Conservation (phyloP, 2,888 invertebrate species). For the Hecatera dysodea region DNA sequence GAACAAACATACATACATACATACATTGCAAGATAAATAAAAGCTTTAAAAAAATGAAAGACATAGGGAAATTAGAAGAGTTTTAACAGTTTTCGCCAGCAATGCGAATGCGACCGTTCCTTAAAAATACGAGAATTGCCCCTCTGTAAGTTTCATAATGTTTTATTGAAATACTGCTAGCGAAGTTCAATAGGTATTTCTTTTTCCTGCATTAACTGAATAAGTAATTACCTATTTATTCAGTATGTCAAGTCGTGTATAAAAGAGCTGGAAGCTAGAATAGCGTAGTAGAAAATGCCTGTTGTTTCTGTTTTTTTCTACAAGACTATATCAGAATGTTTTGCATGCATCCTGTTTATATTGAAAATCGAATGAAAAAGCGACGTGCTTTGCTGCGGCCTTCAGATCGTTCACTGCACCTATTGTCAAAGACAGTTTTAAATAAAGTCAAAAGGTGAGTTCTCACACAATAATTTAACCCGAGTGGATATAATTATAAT, state of each 20-base stretch:
- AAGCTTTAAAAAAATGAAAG: too few relatives aligned
- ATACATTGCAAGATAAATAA: too few relatives aligned
- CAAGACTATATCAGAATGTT: not conserved
- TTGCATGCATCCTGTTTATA: slow-evolving; percentile 3
- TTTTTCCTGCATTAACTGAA: not conserved
- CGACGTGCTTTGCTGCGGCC: slow-evolving; percentile 3
- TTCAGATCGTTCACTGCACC: not conserved
- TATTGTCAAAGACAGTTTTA: slow-evolving; percentile 36
- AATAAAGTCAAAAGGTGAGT: slow-evolving; percentile 4
- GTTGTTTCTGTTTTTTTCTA: slow-evolving; percentile 11
- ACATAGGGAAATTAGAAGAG: too few relatives aligned
- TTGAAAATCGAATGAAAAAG: slow-evolving; percentile 25
- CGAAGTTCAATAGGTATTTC: too few relatives aligned
- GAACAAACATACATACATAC: too few relatives aligned
- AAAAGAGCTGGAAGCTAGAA: slow-evolving; percentile 5
- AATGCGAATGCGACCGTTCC: too few relatives aligned
- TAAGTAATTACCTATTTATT: not conserved
- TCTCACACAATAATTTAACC: not conserved
- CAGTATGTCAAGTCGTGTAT: not conserved
- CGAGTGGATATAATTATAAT: too few relatives aligned
- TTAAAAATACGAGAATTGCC: too few relatives aligned
- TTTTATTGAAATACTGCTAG: not conserved
- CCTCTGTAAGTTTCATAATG: not conserved
- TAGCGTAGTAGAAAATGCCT: slow-evolving; percentile 1
- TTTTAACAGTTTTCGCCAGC: too few relatives aligned